phyloP scores from a whole-genome alignment of 1,140 invertebrate species.

The Calephelis virginiensis region DNA sequence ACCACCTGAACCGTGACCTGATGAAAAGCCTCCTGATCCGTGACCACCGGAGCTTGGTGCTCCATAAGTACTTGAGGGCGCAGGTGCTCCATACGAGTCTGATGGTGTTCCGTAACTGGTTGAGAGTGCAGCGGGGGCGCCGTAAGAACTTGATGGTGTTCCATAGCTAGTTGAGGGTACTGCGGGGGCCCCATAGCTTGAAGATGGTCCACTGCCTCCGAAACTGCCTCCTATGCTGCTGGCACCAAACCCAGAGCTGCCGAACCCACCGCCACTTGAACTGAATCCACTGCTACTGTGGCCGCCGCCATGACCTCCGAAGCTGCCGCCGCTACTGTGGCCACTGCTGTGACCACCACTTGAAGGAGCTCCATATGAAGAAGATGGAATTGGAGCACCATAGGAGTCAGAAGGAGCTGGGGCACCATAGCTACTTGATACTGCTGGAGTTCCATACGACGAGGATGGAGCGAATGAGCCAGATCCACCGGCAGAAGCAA shows the following conservation, averaged over 20 bases:
- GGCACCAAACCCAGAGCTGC: constrained; percentile 50
- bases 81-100: constrained; percentile 55
- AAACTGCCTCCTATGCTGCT: constrained; percentile 50
- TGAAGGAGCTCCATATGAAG: constrained; percentile 73
- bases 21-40: constrained; percentile 45
- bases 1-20: constrained; percentile 34
- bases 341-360: constrained; percentile 47
- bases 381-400: constrained; percentile 44
- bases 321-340: constrained; percentile 40
- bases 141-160: constrained; percentile 56
- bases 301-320: constrained; percentile 43
- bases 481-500: constrained; percentile 57
- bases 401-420: constrained; percentile 39
- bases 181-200: constrained; percentile 61
- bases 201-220: constrained; percentile 45
- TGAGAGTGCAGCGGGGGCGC: constrained; percentile 61
- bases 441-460: constrained; percentile 50
- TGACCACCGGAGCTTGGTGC: constrained; percentile 45
- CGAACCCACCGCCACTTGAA: constrained; percentile 42
- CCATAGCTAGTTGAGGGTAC: constrained; percentile 67
- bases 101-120: constrained; percentile 65
- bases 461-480: constrained; percentile 40
- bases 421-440: constrained; percentile 32
- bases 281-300: constrained; percentile 46
- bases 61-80: constrained; percentile 64